These are phyloP conservation scores for Drosophila rhopaloa DNA, from an alignment of 1,140 invertebrate genomes.

Conservation along the genomic window DNA sequence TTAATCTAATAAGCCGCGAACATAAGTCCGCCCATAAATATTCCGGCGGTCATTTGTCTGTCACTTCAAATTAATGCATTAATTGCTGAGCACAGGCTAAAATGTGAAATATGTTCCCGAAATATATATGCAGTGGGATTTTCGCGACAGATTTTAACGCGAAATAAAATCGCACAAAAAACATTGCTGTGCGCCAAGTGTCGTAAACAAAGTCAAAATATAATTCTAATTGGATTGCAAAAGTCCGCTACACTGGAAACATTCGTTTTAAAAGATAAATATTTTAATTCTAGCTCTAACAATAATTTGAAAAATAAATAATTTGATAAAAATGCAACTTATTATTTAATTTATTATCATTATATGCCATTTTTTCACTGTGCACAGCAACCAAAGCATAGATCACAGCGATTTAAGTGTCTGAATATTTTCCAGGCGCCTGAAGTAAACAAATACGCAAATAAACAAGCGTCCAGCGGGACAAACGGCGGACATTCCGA, in stretches of 20 bases:
- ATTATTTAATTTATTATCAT: neutral
- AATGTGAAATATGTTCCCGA: conserved; percentile 22
- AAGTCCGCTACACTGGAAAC: conserved; percentile 3
- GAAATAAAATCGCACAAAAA: conserved; percentile 23
- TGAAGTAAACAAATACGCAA: conserved; percentile 59
- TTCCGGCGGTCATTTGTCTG: conserved; percentile 51
- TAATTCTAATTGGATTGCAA: conserved; percentile 11
- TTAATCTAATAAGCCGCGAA: conserved; percentile 53
- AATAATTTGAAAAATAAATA: too few relatives aligned
- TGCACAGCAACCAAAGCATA: conserved; percentile 8
- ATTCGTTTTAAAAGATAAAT: neutral
- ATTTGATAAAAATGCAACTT: too few relatives aligned
- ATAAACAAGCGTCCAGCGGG: conserved; percentile 30
- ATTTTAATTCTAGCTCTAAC: too few relatives aligned
- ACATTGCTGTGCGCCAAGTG: conserved; percentile 29
- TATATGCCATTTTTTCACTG: neutral
- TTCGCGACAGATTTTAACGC: conserved; percentile 26
- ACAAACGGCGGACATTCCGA: conserved; percentile 2
- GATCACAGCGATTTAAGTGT: conserved; percentile 66
- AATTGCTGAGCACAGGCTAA: conserved; percentile 43
- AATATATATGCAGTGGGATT: conserved; percentile 20
- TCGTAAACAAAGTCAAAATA: conserved; percentile 41
- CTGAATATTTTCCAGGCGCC: conserved; percentile 53
- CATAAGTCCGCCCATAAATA: conserved; percentile 60
- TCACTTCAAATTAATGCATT: conserved; percentile 66